These are phyloP conservation scores for Cochlearius cochlearius DNA, from an alignment of 2,113 vertebrate genomes.

Conservation along the genomic window DNA sequence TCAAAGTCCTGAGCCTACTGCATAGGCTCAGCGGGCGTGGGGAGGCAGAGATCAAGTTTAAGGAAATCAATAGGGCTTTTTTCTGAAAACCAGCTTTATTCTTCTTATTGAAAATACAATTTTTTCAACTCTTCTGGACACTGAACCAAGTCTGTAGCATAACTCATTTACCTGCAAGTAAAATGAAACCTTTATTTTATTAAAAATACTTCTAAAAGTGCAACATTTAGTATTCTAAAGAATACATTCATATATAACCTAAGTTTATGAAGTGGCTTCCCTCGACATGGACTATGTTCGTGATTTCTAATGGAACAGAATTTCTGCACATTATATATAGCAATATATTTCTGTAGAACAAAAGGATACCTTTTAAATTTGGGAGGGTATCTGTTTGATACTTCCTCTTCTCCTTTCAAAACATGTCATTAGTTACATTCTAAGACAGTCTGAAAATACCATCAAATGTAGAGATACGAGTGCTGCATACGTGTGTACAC, in stretches of 20 bases:
- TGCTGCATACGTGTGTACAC: not conserved
- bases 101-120: not conserved
- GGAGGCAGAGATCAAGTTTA: not conserved
- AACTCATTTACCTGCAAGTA: constrained; percentile 22
- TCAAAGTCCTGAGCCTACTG: not conserved
- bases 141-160: not conserved
- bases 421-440: not conserved
- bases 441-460: not conserved
- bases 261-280: not conserved
- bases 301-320: not conserved
- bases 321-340: not conserved
- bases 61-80: not conserved
- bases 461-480: not conserved
- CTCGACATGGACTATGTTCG: not conserved
- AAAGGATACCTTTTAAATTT: not conserved
- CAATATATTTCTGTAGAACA: not conserved
- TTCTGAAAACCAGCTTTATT: constrained; percentile 21
- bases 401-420: not conserved
- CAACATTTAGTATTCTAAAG: not conserved
- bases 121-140: constrained; percentile 15
- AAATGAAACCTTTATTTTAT: constrained; percentile 37
- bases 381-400: not conserved
- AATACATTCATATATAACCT: not conserved
- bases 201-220: not conserved
- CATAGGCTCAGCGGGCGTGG: not conserved